Percentiles rank a stretch among this genome's conserved stretches.
These are phyloP conservation scores for Crocidura indochinensis DNA, from an alignment of 2,797 vertebrate genomes.

Conservation along the genomic window DNA sequence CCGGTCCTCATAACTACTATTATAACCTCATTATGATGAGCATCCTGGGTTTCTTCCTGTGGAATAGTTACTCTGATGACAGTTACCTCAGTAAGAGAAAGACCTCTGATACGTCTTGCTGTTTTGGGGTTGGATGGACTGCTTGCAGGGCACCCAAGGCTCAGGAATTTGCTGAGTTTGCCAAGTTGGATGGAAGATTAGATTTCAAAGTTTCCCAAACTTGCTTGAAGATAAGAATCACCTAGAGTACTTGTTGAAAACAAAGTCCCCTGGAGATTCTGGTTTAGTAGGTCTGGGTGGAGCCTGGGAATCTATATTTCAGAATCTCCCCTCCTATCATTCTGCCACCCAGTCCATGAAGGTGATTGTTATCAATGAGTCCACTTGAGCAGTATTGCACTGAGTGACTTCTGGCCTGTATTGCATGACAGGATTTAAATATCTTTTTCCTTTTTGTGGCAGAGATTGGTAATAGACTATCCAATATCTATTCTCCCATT, in stretches of 20 bases:
- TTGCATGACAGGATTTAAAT: background rate
- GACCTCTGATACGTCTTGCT: background rate
- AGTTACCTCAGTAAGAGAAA: background rate
- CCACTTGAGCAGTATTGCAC: background rate
- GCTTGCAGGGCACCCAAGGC: background rate
- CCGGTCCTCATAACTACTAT: no score
- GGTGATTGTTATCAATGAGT: background rate
- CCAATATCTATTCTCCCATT: background rate
- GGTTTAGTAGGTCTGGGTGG: conserved; percentile 34
- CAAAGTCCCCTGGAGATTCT: conserved; percentile 36
- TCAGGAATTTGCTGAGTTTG: conserved; percentile 39
- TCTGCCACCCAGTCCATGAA: background rate
- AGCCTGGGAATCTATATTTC: conserved; percentile 48
- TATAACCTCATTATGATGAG: background rate
- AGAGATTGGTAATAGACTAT: background rate
- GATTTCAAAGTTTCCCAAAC: conserved; percentile 36
- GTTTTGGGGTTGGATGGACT: background rate
- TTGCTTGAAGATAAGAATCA: conserved; percentile 53
- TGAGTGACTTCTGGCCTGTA: background rate
- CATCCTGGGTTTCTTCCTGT: background rate
- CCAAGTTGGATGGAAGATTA: conserved; percentile 4
- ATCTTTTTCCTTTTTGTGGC: background rate
- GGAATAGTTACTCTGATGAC: background rate
- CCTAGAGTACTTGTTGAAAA: conserved; percentile 26
- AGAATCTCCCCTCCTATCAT: background rate